Evolutionary conservation across 2,888 invertebrate genomes (phyloP).

Genomic region (Cheilosia impressa): DNA sequence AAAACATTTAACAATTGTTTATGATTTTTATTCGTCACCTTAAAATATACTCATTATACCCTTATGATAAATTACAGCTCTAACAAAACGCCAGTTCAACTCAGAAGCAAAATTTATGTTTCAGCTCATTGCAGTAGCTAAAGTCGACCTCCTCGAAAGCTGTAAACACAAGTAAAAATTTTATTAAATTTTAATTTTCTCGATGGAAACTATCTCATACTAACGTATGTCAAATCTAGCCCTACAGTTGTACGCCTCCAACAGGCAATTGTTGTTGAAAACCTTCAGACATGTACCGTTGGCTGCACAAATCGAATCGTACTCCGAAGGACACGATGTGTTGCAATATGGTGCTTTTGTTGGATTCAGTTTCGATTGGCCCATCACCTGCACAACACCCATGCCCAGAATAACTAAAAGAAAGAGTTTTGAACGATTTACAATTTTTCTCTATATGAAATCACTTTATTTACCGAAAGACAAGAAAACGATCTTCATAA

Average conservation of each 20-base stretch:
- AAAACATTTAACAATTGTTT: too few species aligned
- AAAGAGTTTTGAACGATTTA: background rate
- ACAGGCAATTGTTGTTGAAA: conserved; percentile 53
- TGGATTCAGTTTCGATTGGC: conserved; percentile 28
- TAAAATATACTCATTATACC: too few species aligned
- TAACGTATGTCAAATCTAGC: conserved; percentile 50
- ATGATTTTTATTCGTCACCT: too few species aligned
- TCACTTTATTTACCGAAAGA: conserved; percentile 24
- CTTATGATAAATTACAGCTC: too few species aligned
- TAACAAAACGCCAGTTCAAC: too few species aligned
- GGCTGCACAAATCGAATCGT: conserved; percentile 54
- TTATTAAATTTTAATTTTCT: background rate
- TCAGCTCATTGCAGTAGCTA: conserved; percentile 51
- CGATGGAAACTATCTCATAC: background rate
- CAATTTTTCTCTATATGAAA: background rate
- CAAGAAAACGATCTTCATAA: conserved; percentile 29
- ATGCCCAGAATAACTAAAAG: conserved; percentile 21
- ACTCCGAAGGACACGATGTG: conserved; percentile 56
- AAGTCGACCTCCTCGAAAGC: conserved; percentile 67
- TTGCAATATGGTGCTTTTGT: conserved; percentile 61
- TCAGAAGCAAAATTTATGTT: conserved; percentile 66
- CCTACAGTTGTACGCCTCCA: conserved; percentile 63
- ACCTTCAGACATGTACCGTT: conserved; percentile 61
- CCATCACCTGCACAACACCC: background rate
- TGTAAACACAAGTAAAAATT: conserved; percentile 7